Conservation (phyloP, 2,797 vertebrate species). For the Octomys mimax region DNA sequence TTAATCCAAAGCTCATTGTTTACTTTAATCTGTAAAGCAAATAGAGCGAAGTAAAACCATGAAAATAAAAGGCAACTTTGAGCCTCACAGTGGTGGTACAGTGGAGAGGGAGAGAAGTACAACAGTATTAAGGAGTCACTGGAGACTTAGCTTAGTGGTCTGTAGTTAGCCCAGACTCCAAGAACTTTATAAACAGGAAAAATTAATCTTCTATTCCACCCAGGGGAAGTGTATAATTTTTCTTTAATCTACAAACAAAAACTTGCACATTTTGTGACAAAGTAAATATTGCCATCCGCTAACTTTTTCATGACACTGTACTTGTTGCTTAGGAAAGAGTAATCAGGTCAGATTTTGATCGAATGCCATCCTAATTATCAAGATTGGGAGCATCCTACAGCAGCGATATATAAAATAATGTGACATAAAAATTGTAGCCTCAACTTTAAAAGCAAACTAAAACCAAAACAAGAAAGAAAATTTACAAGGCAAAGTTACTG, state of each 20-base stretch:
- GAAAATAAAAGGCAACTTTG: background rate
- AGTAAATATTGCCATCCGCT: conserved; percentile 74
- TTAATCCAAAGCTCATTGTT: background rate
- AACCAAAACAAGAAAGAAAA: conserved; percentile 3
- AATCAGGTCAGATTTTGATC: conserved; percentile 81
- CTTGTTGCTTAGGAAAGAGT: conserved; percentile 83
- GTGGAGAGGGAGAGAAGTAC: background rate
- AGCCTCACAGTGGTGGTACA: background rate
- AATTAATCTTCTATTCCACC: background rate
- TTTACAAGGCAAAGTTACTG: background rate
- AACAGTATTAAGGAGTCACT: background rate
- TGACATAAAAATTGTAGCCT: conserved; percentile 61
- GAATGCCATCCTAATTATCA: conserved; percentile 82
- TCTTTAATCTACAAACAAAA: conserved; percentile 19
- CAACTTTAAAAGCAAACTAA: background rate
- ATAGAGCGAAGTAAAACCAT: background rate
- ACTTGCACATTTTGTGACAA: conserved; percentile 15
- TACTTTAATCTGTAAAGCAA: background rate
- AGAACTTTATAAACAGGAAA: background rate
- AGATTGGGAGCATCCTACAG: conserved; percentile 77
- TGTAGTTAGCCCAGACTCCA: background rate
- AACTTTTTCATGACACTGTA: conserved; percentile 77
- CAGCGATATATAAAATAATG: conserved; percentile 60
- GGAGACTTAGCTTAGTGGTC: background rate
- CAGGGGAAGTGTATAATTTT: background rate